Base-by-base conservation (phyloP, 2,888 invertebrate genomes). In the Eilema griseolum region DNA sequence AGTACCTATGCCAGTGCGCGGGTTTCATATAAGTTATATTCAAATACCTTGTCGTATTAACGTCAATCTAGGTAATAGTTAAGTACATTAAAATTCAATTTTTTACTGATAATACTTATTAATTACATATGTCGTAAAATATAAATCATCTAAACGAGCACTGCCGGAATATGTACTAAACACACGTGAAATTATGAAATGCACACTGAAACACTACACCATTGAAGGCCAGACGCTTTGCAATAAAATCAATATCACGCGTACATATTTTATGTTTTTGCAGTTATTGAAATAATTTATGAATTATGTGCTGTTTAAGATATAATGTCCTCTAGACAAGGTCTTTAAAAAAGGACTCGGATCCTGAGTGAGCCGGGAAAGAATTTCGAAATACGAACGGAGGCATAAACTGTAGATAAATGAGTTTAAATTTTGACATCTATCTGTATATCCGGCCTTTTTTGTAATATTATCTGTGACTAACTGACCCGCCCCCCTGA, bases 1-100 rank as follows among this genome's bases (percentile, higher is more conserved):
- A 68, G 68, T 74, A n/a, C n/a, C n/a, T n/a, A 75, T 88, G 81
- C 56, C 73, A 68, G 67, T 74, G 76, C 73, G 78, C 74, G 79
- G 67, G 59, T 80, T 75, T 78, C 74, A 74, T 75, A 79, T 74
- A 73, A 74, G 73, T 74, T 73, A 73, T 61, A 68, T 64, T 70
- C 65, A 41, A 62, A 41, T 31, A 66, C 8, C 31, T 52, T 23
- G 28, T 62, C 20, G 52, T 52, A 46, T 52, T 52, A 52, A n/a
- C 20, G 52, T 52, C n/a, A 52, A 2, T 2, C 7, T 46, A 46
- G 20, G 46, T n/a, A 52, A 20, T 52, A 52, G 52, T n/a, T n/a
- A 52, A n/a, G 20, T n/a, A 52, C n/a, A 52, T 52, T n/a, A 46
- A 46, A 46, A 46, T 16, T 46, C 20, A 7, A 20, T 46, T 14